Percentiles rank a stretch among this genome's conserved stretches.
Conservation (phyloP, 2,113 vertebrate species). For the Anser cygnoides region DNA sequence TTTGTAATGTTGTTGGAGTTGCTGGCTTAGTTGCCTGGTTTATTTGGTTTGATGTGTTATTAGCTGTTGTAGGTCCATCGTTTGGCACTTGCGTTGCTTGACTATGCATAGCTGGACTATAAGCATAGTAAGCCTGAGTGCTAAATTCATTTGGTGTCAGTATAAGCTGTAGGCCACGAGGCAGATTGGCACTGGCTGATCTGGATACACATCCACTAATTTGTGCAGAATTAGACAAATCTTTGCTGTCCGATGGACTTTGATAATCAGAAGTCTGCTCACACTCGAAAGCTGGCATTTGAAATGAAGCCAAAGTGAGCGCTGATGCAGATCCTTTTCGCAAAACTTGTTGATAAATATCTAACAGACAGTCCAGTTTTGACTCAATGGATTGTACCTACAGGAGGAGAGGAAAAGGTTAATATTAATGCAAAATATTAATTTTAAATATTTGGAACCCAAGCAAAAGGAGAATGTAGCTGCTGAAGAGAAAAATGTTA, state of each 20-base stretch:
- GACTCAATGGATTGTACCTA: constrained; percentile 98
- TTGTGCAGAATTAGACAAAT: constrained; percentile 85
- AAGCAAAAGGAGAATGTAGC: neutral
- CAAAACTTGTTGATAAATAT: constrained; percentile 94
- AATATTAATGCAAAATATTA: neutral
- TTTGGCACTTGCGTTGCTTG: constrained; percentile 85
- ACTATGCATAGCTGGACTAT: constrained; percentile 82
- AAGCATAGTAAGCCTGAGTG: constrained; percentile 85
- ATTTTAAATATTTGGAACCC: neutral
- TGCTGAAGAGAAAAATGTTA: neutral
- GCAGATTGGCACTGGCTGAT: constrained; percentile 87
- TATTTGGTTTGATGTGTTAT: constrained; percentile 85
- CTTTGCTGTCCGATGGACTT: constrained; percentile 88
- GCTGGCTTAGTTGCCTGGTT: constrained; percentile 75
- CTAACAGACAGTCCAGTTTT: constrained; percentile 93
- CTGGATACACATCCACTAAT: constrained; percentile 82
- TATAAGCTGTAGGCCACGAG: constrained; percentile 90
- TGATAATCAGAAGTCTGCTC: constrained; percentile 94
- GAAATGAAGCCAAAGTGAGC: constrained; percentile 88
- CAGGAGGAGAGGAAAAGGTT: neutral
- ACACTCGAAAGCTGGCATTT: constrained; percentile 89
- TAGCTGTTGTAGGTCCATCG: constrained; percentile 75
- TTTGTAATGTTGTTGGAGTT: constrained; percentile 88
- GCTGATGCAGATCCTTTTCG: constrained; percentile 90
- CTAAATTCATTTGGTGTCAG: constrained; percentile 89